Conservation (phyloP, 2,113 vertebrate genomes). For the Protomyctophum bolini region DNA sequence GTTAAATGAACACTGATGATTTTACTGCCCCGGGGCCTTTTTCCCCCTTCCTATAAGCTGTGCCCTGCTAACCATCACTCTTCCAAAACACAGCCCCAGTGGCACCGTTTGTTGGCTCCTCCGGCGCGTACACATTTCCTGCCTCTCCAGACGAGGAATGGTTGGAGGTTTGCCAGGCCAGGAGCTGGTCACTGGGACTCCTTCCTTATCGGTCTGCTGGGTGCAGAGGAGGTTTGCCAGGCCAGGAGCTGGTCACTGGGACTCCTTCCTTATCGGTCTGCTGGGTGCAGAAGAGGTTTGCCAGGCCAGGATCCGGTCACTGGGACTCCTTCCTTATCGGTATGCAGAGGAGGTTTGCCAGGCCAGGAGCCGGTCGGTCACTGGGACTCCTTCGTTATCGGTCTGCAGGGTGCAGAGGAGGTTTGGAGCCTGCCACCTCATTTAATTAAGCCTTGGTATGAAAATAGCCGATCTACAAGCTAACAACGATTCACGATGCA, state of each 20-base stretch:
- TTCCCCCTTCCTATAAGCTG: background rate
- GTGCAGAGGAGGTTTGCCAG: conserved; percentile 16
- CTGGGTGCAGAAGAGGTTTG: too few species aligned
- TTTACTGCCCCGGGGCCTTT: background rate
- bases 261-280: conserved; percentile 13
- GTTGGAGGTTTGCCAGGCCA: conserved; percentile 19
- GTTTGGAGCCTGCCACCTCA: conserved; percentile 33
- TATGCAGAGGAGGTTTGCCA: conserved; percentile 4
- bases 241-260: conserved; percentile 14
- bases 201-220: conserved; percentile 12
- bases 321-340: conserved; percentile 18
- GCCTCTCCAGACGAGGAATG: conserved; percentile 44
- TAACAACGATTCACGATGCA: too few species aligned
- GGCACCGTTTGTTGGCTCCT: conserved; percentile 11
- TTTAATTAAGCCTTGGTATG: conserved; percentile 34
- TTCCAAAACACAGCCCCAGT: conserved; percentile 1
- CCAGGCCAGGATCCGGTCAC: conserved; percentile 8
- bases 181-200: conserved; percentile 7
- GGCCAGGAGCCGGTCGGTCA: conserved; percentile 5
- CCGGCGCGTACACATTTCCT: conserved; percentile 16
- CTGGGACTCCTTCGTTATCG: conserved; percentile 18
- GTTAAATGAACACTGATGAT: too few species aligned
- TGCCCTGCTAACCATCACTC: conserved; percentile 9
- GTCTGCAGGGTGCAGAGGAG: background rate
- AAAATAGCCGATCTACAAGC: too few species aligned